Conservation (phyloP, 2,888 invertebrate species). For the Scaptomyza caliginosa region DNA sequence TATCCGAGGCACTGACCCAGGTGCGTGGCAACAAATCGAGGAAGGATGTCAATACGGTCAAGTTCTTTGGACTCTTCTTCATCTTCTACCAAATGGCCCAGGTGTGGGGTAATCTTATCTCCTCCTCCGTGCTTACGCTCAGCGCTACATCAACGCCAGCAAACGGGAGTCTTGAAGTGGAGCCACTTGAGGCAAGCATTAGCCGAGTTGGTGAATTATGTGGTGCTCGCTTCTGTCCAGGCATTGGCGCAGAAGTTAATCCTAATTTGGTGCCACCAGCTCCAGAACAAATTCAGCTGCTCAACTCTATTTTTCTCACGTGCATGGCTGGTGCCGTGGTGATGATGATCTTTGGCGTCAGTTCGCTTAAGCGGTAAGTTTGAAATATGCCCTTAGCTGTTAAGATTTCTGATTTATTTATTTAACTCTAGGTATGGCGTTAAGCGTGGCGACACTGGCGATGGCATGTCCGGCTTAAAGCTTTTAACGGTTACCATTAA, state of each 20-base stretch:
- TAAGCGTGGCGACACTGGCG: conserved; percentile 84
- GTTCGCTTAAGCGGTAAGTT: conserved; percentile 89
- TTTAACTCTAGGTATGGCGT: conserved; percentile 86
- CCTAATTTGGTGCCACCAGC: conserved; percentile 90
- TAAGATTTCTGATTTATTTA: neutral
- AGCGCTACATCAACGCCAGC: conserved; percentile 29
- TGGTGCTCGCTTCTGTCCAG: conserved; percentile 90
- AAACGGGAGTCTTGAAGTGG: conserved; percentile 53
- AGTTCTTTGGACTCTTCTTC: conserved; percentile 98
- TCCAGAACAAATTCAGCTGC: conserved; percentile 89
- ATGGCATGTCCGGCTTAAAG: conserved; percentile 87
- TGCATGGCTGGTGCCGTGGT: conserved; percentile 91
- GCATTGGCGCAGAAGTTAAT: conserved; percentile 85
- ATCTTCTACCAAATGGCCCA: conserved; percentile 98
- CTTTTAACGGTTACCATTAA: conserved; percentile 91
- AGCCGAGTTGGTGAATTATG: conserved; percentile 86
- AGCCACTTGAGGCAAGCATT: conserved; percentile 45
- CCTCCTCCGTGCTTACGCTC: conserved; percentile 87
- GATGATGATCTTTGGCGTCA: conserved; percentile 91
- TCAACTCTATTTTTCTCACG: conserved; percentile 91
- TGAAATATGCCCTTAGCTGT: neutral
- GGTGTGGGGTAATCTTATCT: conserved; percentile 96
- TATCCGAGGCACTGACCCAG: conserved; percentile 90
- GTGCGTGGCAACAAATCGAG: conserved; percentile 87
- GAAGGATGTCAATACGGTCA: conserved; percentile 91